Evolutionary conservation across 2,888 invertebrate genomes (phyloP), one percentile per base, ranked within the genome.

Genomic region (Tetrapedia diversipes): DNA sequence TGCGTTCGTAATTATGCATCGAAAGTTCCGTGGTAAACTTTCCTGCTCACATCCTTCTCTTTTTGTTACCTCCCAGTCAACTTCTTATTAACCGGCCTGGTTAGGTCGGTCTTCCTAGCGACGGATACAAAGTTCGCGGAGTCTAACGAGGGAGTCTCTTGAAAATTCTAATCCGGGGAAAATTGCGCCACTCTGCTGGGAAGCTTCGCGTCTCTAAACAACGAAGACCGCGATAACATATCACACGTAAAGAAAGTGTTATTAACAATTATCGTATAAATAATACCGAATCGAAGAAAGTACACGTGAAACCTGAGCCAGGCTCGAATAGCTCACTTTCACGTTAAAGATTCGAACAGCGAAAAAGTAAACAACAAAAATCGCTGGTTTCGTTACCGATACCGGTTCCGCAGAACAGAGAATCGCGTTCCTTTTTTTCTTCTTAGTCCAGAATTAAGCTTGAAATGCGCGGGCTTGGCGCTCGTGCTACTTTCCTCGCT

Each of bases 1-100:
- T 74, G 67, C 69, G 80, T 77, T 63, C 54, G 71, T 71, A 83
- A 82, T 77, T 83, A 83, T 71, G 80, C 68, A 71, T 69, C 63
- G 71, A 68, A 83, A 82, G 68, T 82, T 83, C 64, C 70, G 63
- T 63, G 79, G n/a, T 71, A 67, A 77, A 83, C 83, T 83, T 82
- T 83, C 73, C 59, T 67, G 39, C 70, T 61, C 76, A 16, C 65
- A 54, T 72, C 49, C 39, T 53, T 37, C 64, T 59, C 47, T 37
- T 68, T 71, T 64, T 72, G 45, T 66, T 68, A 57, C 60, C 63
- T 10, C 57, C n/a, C 19, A 61, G 70, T 70, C 77, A 65, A 61
- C 78, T 73, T 70, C 70, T 77, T 78, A 77, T 78, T 77, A 78
- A 78, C 77, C 74, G 68, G 77, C 73, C 77, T 61, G 64, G 80